These are phyloP conservation scores for Cinclus mexicanus DNA, from an alignment of 2,113 vertebrate species.

Conservation along the genomic window DNA sequence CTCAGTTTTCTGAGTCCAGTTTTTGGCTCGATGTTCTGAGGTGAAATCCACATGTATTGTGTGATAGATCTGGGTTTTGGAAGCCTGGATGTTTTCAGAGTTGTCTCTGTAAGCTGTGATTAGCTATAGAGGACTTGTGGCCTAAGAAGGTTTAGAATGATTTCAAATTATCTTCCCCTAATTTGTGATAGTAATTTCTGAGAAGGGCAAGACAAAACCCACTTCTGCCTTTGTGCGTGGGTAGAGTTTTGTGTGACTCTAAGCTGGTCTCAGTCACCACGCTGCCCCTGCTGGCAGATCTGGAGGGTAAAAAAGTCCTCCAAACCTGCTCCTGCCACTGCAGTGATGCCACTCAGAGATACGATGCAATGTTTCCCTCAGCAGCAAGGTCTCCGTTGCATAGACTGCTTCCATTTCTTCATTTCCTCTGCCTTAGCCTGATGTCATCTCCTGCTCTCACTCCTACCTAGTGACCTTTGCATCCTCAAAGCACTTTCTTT, in stretches of 20 bases:
- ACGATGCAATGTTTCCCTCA: slow-evolving; percentile 19
- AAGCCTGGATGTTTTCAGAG: not conserved
- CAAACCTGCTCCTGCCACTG: not conserved
- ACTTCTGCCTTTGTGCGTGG: accelerated
- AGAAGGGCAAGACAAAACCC: not conserved
- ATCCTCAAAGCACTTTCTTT: not conserved
- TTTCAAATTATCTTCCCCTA: not conserved
- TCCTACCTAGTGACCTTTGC: slow-evolving; percentile 27
- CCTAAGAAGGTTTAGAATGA: not conserved
- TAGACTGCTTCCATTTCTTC: slow-evolving; percentile 27
- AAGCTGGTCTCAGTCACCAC: not conserved
- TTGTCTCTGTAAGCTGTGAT: not conserved
- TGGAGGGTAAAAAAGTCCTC: not conserved
- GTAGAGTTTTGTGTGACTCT: not conserved
- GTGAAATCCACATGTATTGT: accelerated
- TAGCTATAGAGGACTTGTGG: not conserved
- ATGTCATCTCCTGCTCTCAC: not conserved
- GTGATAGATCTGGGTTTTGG: accelerated
- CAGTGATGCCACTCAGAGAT: not conserved
- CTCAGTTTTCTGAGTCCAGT: not conserved
- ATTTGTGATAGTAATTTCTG: not conserved
- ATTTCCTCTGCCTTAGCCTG: slow-evolving; percentile 8
- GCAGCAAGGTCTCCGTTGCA: not conserved
- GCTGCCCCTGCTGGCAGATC: accelerated
- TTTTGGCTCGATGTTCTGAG: not conserved